These are phyloP conservation scores for Drosophila eohydei DNA, from an alignment of 2,888 invertebrate genomes.

Conservation along the genomic window DNA sequence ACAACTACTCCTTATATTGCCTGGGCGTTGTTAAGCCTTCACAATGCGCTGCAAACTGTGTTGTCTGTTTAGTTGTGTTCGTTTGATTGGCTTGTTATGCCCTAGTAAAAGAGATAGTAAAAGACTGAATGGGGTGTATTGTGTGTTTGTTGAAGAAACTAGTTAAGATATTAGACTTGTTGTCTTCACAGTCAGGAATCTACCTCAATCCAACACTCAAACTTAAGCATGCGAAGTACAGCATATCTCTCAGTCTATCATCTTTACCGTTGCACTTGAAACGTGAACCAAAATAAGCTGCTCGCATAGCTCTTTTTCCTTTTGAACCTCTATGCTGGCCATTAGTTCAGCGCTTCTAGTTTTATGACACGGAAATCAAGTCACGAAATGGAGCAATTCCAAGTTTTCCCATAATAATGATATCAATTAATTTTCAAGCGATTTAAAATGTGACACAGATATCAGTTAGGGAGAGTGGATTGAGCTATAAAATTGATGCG, in stretches of 20 bases:
- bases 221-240: not conserved
- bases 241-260: not conserved
- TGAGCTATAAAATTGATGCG: conserved; percentile 46
- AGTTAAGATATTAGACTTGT: not conserved
- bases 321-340: conserved; percentile 10
- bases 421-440: conserved; percentile 49
- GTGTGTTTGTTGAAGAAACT: not conserved
- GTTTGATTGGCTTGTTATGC: conserved; percentile 9
- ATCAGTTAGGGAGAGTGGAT: not conserved
- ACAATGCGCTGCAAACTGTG: conserved; percentile 1
- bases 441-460: conserved; percentile 43
- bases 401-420: conserved; percentile 29
- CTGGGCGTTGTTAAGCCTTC: conserved; percentile 15
- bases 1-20: conserved; percentile 9
- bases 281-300: conserved; percentile 5
- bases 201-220: not conserved
- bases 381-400: conserved; percentile 15
- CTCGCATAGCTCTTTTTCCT: not conserved
- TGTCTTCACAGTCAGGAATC: not conserved
- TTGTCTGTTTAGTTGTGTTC: conserved; percentile 4
- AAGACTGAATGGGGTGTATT: not conserved
- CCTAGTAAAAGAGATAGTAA: not conserved
- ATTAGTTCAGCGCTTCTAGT: conserved; percentile 12
- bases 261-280: not conserved
- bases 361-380: conserved; percentile 30